Percentiles rank a stretch among this genome's conserved stretches.
These are phyloP conservation scores for Sphenodon punctatus DNA, from an alignment of 2,797 vertebrate genomes.

Conservation along the genomic window DNA sequence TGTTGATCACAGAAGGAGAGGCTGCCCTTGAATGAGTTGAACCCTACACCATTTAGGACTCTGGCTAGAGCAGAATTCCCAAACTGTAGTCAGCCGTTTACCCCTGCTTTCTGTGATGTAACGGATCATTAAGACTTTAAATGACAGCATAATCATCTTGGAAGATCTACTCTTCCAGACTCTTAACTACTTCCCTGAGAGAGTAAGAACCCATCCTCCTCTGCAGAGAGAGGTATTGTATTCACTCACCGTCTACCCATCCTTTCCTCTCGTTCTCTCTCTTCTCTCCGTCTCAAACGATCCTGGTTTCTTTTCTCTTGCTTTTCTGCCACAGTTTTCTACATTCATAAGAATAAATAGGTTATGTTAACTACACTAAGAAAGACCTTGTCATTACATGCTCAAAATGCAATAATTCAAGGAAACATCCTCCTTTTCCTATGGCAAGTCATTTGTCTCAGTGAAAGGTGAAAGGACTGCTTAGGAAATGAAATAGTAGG, in stretches of 20 bases:
- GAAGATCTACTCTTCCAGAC: too few relatives aligned
- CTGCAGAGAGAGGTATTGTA: neutral
- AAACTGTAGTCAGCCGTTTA: neutral
- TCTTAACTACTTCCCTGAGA: too few relatives aligned
- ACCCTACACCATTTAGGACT: neutral
- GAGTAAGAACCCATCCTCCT: neutral
- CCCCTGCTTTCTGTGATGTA: too few relatives aligned
- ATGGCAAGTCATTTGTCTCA: neutral
- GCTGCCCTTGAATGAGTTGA: neutral
- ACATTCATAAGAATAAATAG: neutral
- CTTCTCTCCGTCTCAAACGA: conserved; percentile 91
- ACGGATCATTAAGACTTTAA: neutral
- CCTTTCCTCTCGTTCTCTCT: conserved; percentile 90
- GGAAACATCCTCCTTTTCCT: neutral
- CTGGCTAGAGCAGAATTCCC: neutral
- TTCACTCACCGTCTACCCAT: conserved; percentile 83
- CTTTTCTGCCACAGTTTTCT: conserved; percentile 97
- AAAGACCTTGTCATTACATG: neutral
- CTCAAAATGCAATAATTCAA: neutral
- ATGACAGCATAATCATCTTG: neutral
- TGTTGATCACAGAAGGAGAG: too few relatives aligned
- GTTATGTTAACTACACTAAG: neutral
- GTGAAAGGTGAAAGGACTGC: neutral
- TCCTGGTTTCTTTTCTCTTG: conserved; percentile 96
- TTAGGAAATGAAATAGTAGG: neutral